Conservation (phyloP, 1,140 invertebrate genomes). For the Teleogryllus occipitalis region DNA sequence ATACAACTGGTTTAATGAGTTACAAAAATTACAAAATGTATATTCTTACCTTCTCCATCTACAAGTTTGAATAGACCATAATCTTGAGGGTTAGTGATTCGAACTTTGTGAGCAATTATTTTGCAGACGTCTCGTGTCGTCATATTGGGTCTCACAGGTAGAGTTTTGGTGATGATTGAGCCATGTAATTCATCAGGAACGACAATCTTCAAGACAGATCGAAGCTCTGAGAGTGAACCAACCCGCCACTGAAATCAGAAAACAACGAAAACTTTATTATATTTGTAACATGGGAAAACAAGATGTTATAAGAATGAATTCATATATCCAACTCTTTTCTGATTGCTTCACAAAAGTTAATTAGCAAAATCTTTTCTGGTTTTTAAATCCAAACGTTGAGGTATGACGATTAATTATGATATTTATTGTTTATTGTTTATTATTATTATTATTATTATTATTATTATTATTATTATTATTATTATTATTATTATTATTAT, state of each 20-base stretch:
- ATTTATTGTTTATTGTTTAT: too few species aligned
- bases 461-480: too few species aligned
- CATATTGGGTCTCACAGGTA: slow-evolving; percentile 85
- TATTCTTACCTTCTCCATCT: slow-evolving; percentile 70
- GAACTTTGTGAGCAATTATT: slow-evolving; percentile 84
- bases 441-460: too few species aligned
- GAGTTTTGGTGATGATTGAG: slow-evolving; percentile 78
- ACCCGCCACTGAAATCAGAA: slow-evolving; percentile 34
- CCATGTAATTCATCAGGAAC: slow-evolving; percentile 88
- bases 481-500: too few species aligned
- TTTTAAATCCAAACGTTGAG: too few species aligned
- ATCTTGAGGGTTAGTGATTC: slow-evolving; percentile 92
- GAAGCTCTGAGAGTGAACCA: slow-evolving; percentile 47
- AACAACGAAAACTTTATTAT: neutral
- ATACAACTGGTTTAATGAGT: neutral
- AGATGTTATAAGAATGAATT: too few species aligned
- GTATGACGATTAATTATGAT: too few species aligned
- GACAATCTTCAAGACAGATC: slow-evolving; percentile 75
- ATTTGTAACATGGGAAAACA: neutral
- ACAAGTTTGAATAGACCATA: slow-evolving; percentile 88
- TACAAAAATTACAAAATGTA: neutral
- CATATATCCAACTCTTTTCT: too few species aligned
- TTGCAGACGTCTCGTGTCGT: slow-evolving; percentile 85
- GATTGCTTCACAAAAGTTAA: too few species aligned
- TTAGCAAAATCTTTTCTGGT: too few species aligned